These are phyloP conservation scores for Ia io DNA, from an alignment of 2,113 vertebrate species.

Conservation along the genomic window DNA sequence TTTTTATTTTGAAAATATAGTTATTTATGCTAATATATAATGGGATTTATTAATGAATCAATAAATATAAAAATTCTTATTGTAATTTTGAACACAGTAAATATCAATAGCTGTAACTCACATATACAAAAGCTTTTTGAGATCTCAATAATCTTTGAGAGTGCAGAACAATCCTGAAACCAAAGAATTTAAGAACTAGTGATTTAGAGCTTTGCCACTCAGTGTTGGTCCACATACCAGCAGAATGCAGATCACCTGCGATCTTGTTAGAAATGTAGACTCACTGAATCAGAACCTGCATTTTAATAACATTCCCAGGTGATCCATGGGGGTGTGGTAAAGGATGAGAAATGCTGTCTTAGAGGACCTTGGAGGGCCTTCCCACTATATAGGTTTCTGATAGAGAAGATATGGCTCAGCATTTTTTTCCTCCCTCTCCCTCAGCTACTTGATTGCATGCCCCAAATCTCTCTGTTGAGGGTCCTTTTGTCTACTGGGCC, in stretches of 20 bases:
- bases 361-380: neutral
- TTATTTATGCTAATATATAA: neutral
- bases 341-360: neutral
- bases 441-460: neutral
- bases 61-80: neutral
- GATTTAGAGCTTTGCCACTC: neutral
- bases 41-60: neutral
- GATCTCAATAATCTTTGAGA: slow-evolving; percentile 17
- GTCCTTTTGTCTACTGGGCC: neutral
- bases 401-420: neutral
- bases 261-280: slow-evolving; percentile 27
- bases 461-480: neutral
- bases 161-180: neutral
- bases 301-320: slow-evolving; percentile 33
- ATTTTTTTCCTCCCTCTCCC: neutral
- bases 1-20: neutral
- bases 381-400: neutral
- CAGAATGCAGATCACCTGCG: neutral
- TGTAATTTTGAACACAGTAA: slow-evolving; percentile 9
- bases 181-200: neutral
- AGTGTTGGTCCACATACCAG: neutral
- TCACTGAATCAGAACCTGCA: neutral
- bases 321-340: neutral
- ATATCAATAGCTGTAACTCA: neutral
- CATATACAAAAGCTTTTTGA: neutral